phyloP scores from a whole-genome alignment of 2,797 vertebrate genomes.

The Sebastes cheni region DNA sequence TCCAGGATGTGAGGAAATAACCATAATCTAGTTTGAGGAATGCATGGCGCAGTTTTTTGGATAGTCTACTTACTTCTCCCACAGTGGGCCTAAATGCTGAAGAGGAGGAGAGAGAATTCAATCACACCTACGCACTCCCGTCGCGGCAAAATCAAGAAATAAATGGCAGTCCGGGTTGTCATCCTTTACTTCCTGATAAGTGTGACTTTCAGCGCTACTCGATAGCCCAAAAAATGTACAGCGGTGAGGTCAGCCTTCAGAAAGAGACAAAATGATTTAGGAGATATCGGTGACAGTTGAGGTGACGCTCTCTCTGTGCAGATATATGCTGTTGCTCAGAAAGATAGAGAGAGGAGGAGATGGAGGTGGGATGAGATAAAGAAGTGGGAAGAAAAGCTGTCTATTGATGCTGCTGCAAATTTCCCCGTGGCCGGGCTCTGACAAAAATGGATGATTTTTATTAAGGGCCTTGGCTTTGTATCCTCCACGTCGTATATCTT shows the following conservation, averaged over 20 bases:
- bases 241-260: constrained; percentile 63
- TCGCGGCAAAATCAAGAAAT: constrained; percentile 62
- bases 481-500: constrained; percentile 78
- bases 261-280: constrained; percentile 70
- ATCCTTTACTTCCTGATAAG: constrained; percentile 74
- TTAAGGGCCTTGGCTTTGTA: constrained; percentile 80
- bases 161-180: constrained; percentile 69
- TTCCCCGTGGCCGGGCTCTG: constrained; percentile 69
- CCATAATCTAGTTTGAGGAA: constrained; percentile 63
- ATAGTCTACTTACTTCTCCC: constrained; percentile 34
- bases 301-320: constrained; percentile 44
- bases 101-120: constrained; percentile 55
- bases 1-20: constrained; percentile 58
- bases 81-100: constrained; percentile 33
- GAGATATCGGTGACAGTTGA: constrained; percentile 58
- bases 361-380: constrained; percentile 52
- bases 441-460: constrained; percentile 85
- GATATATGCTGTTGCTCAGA: constrained; percentile 62
- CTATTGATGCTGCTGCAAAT: constrained; percentile 77
- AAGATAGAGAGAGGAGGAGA: constrained; percentile 43
- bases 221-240: constrained; percentile 69
- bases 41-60: constrained; percentile 28
- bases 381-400: constrained; percentile 5
- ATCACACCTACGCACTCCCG: constrained; percentile 56
- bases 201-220: constrained; percentile 69